These are phyloP conservation scores for Tetanocera ferruginea DNA, from an alignment of 2,888 invertebrate species.

Conservation along the genomic window DNA sequence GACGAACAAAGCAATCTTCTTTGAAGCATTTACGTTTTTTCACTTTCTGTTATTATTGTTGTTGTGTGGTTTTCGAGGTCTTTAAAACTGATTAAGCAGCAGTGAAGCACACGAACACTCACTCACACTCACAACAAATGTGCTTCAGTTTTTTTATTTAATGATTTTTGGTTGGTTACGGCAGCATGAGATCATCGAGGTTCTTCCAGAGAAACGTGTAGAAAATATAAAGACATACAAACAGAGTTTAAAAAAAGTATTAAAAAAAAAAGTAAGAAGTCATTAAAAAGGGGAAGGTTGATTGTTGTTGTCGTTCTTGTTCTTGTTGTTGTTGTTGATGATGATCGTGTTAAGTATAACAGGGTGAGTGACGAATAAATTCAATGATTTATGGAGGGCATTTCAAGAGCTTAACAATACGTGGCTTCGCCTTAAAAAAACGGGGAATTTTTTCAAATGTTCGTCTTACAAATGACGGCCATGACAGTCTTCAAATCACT, in stretches of 20 bases:
- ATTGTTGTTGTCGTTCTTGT: not conserved
- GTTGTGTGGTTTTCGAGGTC: conserved; percentile 17
- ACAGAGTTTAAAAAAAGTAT: not conserved
- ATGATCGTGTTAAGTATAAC: conserved; percentile 10
- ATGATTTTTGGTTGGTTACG: not conserved
- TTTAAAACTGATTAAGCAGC: conserved; percentile 37
- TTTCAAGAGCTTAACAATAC: not conserved
- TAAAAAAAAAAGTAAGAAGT: not conserved
- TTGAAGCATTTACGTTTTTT: conserved; percentile 48
- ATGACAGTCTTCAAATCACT: not conserved
- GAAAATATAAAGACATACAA: not conserved
- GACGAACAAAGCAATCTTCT: conserved; percentile 58
- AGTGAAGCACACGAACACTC: not conserved
- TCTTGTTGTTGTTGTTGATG: not conserved
- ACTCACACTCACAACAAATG: not conserved
- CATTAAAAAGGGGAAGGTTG: conserved; percentile 26
- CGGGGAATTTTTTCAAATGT: not conserved
- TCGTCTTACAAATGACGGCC: not conserved
- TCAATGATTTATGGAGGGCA: too few relatives aligned
- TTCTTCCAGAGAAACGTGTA: conserved; percentile 11
- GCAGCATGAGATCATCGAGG: conserved; percentile 33
- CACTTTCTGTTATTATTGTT: conserved; percentile 32
- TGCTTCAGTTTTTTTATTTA: not conserved
- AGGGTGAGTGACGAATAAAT: not conserved
- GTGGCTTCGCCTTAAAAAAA: not conserved